These are phyloP conservation scores for Ypsolopha sequella DNA, from an alignment of 2,888 invertebrate genomes.

Conservation along the genomic window DNA sequence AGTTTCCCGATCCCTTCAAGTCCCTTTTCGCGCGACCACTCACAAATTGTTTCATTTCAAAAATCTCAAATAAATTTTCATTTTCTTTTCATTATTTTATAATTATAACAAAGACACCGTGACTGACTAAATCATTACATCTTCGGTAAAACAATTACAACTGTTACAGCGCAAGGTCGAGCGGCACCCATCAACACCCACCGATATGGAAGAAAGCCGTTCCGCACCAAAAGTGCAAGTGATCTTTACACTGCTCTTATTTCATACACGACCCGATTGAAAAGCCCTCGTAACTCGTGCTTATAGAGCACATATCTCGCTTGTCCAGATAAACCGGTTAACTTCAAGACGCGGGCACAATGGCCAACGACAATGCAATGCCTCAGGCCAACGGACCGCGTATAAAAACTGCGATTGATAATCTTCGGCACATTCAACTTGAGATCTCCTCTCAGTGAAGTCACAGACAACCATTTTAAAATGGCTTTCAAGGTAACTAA, in stretches of 20 bases:
- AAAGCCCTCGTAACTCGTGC: slow-evolving; percentile 13
- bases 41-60: too few relatives aligned
- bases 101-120: too few relatives aligned
- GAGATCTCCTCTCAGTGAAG: slow-evolving; percentile 41
- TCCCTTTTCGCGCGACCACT: too few relatives aligned
- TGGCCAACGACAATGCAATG: slow-evolving; percentile 17
- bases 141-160: neutral
- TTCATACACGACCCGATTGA: slow-evolving; percentile 24
- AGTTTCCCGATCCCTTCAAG: too few relatives aligned
- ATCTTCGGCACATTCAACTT: slow-evolving; percentile 48
- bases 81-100: too few relatives aligned
- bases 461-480: slow-evolving; percentile 30
- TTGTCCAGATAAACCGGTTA: neutral
- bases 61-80: too few relatives aligned
- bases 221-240: slow-evolving; percentile 37
- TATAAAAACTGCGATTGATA: slow-evolving; percentile 44
- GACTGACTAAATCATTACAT: too few relatives aligned
- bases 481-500: slow-evolving; percentile 55
- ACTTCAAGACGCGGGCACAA: neutral
- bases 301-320: slow-evolving; percentile 12
- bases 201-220: slow-evolving; percentile 31
- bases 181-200: slow-evolving; percentile 4
- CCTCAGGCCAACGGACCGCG: slow-evolving; percentile 26
- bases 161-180: slow-evolving; percentile 27
- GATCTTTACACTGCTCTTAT: slow-evolving; percentile 40